Evolutionary conservation across 1,140 invertebrate genomes (phyloP).

Genomic region (Aphaenogaster floridana): DNA sequence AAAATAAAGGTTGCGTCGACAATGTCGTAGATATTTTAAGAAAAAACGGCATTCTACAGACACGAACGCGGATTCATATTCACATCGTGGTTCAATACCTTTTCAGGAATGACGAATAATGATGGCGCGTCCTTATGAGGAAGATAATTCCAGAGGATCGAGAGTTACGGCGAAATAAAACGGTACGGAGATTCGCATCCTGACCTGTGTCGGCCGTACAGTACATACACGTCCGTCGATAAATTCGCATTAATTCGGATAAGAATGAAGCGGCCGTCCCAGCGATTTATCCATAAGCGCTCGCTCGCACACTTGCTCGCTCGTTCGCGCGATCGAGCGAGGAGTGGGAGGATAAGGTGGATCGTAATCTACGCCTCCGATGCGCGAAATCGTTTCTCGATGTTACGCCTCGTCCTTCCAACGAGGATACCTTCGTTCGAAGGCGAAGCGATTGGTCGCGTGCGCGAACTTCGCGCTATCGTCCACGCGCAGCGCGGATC

Average conservation of each 20-base stretch:
- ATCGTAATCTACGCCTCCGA: constrained; percentile 55
- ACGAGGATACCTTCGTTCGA: not conserved
- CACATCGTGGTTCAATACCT: not conserved
- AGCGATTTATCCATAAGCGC: constrained; percentile 34
- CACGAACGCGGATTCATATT: not conserved
- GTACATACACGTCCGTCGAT: constrained; percentile 14
- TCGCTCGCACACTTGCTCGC: not conserved
- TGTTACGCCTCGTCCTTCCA: constrained; percentile 30
- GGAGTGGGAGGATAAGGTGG: constrained; percentile 23
- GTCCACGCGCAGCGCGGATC: not conserved
- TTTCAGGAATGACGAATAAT: constrained; percentile 30
- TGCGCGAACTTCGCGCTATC: not conserved
- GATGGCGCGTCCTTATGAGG: constrained; percentile 16
- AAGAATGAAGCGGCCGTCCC: constrained; percentile 40
- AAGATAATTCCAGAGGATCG: constrained; percentile 33
- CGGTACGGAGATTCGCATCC: constrained; percentile 19
- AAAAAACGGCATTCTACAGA: not conserved
- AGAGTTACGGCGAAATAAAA: constrained; percentile 44
- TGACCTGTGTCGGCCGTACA: not conserved
- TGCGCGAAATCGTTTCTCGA: constrained; percentile 30
- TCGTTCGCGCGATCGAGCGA: not conserved
- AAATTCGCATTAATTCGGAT: constrained; percentile 56
- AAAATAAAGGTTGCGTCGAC: not conserved
- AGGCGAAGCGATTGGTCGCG: not conserved
- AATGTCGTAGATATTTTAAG: not conserved